Evolutionary conservation across 1,140 invertebrate species (phyloP).

Genomic region (Cecropterus lyciades): DNA sequence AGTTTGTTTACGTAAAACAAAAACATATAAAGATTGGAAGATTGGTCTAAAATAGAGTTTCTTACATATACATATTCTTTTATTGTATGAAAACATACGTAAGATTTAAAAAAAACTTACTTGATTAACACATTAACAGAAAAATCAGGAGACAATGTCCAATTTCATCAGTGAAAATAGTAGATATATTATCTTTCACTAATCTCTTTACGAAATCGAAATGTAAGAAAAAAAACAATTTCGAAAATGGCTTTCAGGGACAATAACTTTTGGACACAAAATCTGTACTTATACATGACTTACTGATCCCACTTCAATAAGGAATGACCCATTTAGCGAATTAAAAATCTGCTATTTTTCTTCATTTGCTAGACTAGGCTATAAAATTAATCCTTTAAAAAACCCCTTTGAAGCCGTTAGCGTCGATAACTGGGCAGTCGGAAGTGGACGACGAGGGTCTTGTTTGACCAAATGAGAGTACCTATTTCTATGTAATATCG

Average conservation of each 20-base stretch:
- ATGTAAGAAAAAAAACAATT: conserved; percentile 19
- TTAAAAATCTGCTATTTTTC: conserved; percentile 38
- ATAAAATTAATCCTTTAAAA: conserved; percentile 28
- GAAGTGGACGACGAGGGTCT: conserved; percentile 11
- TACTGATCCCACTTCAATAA: conserved; percentile 14
- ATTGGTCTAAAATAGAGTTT: no score
- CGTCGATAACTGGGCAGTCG: conserved; percentile 26
- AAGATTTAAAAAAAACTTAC: no score
- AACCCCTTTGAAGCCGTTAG: conserved; percentile 24
- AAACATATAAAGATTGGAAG: no score
- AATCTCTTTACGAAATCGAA: not conserved
- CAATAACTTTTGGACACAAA: conserved; percentile 14
- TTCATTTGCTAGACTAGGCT: conserved; percentile 33
- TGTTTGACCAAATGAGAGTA: not conserved
- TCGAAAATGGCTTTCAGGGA: not conserved
- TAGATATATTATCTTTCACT: not conserved
- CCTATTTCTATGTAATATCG: no score
- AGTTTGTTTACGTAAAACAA: no score
- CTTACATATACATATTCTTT: no score
- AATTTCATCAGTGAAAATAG: no score
- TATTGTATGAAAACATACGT: no score
- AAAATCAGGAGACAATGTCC: no score
- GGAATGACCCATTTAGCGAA: conserved; percentile 32
- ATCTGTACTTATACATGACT: conserved; percentile 12
- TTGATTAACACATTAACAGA: no score